Evolutionary conservation across 2,888 invertebrate genomes (phyloP).

Genomic region (Rhagonycha fulva): DNA sequence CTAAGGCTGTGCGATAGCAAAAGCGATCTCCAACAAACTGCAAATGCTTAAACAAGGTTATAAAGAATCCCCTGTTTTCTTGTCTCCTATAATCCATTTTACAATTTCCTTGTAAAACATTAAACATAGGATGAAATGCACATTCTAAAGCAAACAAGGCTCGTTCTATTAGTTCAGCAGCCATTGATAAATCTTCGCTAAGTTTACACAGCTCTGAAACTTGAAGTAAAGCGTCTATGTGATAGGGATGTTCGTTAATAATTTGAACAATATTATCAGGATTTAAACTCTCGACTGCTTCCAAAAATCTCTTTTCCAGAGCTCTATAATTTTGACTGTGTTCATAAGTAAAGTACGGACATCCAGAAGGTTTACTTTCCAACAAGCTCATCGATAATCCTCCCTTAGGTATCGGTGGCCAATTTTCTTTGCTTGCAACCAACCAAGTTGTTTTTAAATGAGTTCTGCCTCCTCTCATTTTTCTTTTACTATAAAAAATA

Average conservation of each 20-base stretch:
- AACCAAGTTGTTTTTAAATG: constrained; percentile 69
- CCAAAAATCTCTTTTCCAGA: constrained; percentile 73
- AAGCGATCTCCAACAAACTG: constrained; percentile 77
- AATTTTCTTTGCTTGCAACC: constrained; percentile 71
- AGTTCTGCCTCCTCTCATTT: constrained; percentile 61
- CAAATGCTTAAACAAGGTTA: constrained; percentile 81
- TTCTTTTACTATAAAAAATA: constrained; percentile 56
- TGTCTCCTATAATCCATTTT: constrained; percentile 77
- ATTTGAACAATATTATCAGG: constrained; percentile 79
- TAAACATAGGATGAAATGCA: constrained; percentile 80
- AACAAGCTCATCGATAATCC: constrained; percentile 74
- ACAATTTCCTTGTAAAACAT: constrained; percentile 73
- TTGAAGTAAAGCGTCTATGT: constrained; percentile 80
- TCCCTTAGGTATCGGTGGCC: constrained; percentile 72
- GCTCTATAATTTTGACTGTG: constrained; percentile 76
- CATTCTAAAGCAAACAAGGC: constrained; percentile 78
- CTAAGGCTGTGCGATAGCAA: constrained; percentile 85
- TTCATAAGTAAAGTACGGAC: constrained; percentile 72
- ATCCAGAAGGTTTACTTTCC: constrained; percentile 58
- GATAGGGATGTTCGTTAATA: constrained; percentile 75
- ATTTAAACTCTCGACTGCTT: constrained; percentile 78
- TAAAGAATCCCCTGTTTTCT: constrained; percentile 82
- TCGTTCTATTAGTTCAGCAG: constrained; percentile 78
- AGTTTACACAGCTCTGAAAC: constrained; percentile 79
- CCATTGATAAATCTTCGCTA: constrained; percentile 78